Conservation (phyloP, 2,888 invertebrate genomes). For the Labia minor region DNA sequence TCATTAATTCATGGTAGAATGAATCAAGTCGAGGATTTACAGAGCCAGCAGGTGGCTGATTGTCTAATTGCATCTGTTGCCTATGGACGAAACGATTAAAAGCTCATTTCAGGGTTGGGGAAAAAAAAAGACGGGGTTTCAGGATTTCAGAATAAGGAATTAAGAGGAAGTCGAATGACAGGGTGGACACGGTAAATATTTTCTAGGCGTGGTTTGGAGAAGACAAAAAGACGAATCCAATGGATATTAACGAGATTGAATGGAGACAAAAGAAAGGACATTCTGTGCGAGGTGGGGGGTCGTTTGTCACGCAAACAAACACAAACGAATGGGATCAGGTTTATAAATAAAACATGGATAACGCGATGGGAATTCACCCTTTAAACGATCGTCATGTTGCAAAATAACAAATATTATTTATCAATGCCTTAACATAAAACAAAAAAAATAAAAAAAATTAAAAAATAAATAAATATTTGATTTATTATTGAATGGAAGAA, state of each 20-base stretch:
- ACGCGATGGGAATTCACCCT: slow-evolving; percentile 7
- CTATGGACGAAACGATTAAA: not conserved
- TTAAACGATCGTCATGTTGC: not conserved
- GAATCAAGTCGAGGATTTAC: not conserved
- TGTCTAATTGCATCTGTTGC: not conserved
- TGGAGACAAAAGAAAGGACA: not conserved
- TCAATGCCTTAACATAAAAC: not conserved
- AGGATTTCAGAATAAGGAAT: not conserved
- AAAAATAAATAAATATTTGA: not conserved
- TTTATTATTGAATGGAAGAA: not conserved
- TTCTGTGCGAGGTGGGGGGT: not conserved
- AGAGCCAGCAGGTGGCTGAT: not conserved
- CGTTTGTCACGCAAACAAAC: not conserved
- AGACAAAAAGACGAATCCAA: not conserved
- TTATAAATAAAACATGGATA: slow-evolving; percentile 13
- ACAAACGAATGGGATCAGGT: not conserved
- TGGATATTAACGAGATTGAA: not conserved
- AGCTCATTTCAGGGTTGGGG: not conserved
- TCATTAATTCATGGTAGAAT: not conserved
- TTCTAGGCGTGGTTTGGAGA: not conserved
- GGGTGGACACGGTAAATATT: not conserved
- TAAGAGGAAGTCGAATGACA: not conserved
- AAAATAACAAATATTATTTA: not conserved
- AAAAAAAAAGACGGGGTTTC: not conserved
- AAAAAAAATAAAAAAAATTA: not conserved